A percentile compares a stretch with the other conserved stretches of the same genome.
These are phyloP conservation scores for Pseudeuparius sepicola DNA, from an alignment of 2,888 invertebrate species.

Conservation along the genomic window DNA sequence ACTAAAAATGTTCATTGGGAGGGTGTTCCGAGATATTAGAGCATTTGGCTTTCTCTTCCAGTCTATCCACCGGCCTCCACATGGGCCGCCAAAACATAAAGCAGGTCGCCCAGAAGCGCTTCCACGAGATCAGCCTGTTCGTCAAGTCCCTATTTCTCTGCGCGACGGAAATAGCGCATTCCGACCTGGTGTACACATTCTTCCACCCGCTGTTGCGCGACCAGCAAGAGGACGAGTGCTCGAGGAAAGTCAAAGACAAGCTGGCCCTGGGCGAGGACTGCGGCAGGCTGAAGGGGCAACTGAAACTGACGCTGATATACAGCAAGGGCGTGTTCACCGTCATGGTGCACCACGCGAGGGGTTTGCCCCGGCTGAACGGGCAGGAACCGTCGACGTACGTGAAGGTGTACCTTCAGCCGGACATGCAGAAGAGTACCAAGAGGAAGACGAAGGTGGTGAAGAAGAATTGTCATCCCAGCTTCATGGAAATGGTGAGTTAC, in stretches of 20 bases:
- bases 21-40: no score
- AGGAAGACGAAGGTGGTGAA: constrained; percentile 90
- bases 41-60: constrained; percentile 39
- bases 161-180: constrained; percentile 90
- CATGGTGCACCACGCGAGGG: constrained; percentile 86
- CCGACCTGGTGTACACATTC: constrained; percentile 95
- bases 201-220: constrained; percentile 93
- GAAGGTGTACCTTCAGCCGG: constrained; percentile 88
- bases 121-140: constrained; percentile 80
- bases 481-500: constrained; percentile 84
- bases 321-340: constrained; percentile 63
- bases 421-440: constrained; percentile 85
- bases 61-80: constrained; percentile 64
- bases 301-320: constrained; percentile 71
- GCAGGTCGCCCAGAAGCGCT: constrained; percentile 88
- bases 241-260: constrained; percentile 51
- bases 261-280: constrained; percentile 29
- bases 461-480: constrained; percentile 89
- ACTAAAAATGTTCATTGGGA: no score
- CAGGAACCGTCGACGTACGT: constrained; percentile 85
- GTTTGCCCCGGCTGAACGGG: constrained; percentile 68
- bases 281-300: constrained; percentile 54
- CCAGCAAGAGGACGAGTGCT: constrained; percentile 80
- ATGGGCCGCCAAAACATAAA: constrained; percentile 90
- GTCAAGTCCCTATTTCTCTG: constrained; percentile 75